Conservation (phyloP, 2,113 vertebrate species). For the Carollia perspicillata region DNA sequence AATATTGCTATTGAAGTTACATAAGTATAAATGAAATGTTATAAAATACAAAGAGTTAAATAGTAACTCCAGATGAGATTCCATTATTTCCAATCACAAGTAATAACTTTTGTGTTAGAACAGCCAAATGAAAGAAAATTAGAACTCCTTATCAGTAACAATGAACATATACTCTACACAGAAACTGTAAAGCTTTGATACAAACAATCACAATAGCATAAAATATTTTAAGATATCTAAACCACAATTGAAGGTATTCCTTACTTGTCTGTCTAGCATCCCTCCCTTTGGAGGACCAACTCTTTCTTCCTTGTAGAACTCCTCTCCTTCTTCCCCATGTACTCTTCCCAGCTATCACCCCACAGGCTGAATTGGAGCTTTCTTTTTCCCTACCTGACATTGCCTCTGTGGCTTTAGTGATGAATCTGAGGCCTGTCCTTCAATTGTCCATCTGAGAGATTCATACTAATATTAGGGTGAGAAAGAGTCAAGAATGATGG, state of each 20-base stretch:
- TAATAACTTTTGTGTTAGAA: constrained; percentile 10
- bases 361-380: not conserved
- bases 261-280: not conserved
- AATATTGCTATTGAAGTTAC: not conserved
- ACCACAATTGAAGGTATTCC: not conserved
- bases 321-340: rapidly evolving
- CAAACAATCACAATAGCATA: not conserved
- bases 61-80: not conserved
- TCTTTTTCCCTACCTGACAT: not conserved
- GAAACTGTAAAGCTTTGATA: not conserved
- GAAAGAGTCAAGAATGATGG: not conserved
- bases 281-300: not conserved
- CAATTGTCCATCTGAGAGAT: not conserved
- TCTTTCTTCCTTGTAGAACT: not conserved
- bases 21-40: constrained; percentile 34
- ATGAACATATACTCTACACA: not conserved
- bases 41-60: not conserved
- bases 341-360: too few relatives aligned
- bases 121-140: not conserved
- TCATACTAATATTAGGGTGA: not conserved
- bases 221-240: not conserved
- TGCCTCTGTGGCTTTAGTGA: not conserved
- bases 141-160: not conserved
- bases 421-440: not conserved
- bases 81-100: not conserved